A percentile compares a stretch with the other conserved stretches of the same genome.
These are phyloP conservation scores for Physeter macrocephalus DNA, from an alignment of 2,113 vertebrate species.

Conservation along the genomic window DNA sequence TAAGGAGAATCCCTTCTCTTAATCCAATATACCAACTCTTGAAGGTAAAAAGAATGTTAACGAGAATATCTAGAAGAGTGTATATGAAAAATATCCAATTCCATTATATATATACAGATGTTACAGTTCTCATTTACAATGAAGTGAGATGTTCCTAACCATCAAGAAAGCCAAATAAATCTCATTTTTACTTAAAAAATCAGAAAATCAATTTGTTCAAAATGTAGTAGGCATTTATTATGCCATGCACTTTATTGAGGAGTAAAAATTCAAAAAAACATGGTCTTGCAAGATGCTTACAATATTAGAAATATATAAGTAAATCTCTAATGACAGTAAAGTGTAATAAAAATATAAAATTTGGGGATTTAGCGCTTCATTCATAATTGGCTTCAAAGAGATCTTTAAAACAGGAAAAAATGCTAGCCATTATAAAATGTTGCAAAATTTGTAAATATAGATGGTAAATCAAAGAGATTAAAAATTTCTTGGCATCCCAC, in stretches of 20 bases:
- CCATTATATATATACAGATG: neutral
- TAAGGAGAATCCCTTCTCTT: neutral
- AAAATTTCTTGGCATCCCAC: neutral
- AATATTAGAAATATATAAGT: neutral
- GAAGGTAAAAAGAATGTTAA: neutral
- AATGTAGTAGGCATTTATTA: neutral
- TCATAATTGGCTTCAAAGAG: neutral
- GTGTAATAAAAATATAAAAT: neutral
- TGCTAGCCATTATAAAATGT: neutral
- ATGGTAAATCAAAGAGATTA: neutral
- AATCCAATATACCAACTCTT: neutral
- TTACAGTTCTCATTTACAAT: neutral
- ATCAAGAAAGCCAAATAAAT: neutral
- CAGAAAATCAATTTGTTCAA: neutral
- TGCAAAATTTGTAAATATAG: neutral
- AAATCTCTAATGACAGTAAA: neutral
- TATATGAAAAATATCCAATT: neutral
- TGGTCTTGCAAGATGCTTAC: neutral
- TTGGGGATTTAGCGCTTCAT: neutral
- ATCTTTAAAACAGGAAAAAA: neutral
- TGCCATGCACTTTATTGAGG: neutral
- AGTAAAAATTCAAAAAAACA: neutral
- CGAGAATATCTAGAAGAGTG: neutral
- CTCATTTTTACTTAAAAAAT: neutral
- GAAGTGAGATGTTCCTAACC: neutral